These are phyloP conservation scores for Acanthiza pusilla DNA, from an alignment of 2,797 vertebrate species.

Conservation along the genomic window DNA sequence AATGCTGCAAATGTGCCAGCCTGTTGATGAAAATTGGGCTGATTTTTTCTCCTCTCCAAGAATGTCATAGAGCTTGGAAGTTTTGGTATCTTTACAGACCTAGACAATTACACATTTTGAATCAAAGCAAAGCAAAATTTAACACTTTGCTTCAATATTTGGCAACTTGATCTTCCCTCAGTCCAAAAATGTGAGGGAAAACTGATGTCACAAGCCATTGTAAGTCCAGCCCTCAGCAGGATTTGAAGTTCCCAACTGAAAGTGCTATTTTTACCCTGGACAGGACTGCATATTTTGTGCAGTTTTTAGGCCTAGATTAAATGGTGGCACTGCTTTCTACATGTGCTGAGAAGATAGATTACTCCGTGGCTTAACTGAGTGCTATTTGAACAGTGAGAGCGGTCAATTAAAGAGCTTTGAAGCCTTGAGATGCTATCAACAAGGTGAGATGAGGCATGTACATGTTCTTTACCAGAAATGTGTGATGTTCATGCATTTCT, in stretches of 20 bases:
- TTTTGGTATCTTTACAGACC: background rate
- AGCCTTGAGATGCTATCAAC: background rate
- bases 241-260: background rate
- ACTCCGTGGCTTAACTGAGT: background rate
- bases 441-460: background rate
- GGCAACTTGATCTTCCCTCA: background rate
- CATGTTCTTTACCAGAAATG: background rate
- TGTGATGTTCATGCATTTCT: background rate
- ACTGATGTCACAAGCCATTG: background rate
- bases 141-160: background rate
- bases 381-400: background rate
- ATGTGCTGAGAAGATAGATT: background rate
- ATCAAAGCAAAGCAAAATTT: background rate
- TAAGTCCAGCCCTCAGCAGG: background rate
- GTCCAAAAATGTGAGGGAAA: background rate
- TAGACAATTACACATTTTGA: background rate
- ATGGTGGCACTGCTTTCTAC: background rate
- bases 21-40: background rate
- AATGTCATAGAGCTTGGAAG: background rate
- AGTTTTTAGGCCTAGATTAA: background rate
- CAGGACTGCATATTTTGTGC: background rate
- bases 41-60: background rate
- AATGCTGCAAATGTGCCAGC: background rate
- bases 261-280: background rate
- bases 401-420: background rate